Evolutionary conservation across 1,140 invertebrate genomes (phyloP), one percentile per base, ranked within the genome.

Genomic region (Nixonia krombeini): DNA sequence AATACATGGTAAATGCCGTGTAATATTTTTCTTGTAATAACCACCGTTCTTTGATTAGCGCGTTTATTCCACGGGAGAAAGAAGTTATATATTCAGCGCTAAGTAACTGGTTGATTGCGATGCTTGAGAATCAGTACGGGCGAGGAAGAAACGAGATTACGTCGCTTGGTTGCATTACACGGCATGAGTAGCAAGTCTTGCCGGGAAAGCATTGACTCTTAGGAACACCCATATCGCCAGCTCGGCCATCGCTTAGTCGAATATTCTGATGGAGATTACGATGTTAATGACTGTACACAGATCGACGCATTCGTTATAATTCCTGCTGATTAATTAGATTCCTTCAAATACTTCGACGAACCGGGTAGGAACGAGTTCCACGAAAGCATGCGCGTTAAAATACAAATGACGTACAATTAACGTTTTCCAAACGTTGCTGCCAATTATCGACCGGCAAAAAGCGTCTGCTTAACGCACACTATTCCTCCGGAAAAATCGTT

Each of bases 151-250:
- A 64, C 63, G 64, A 76, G 70, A 75, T 73, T 75, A 64, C 68
- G 47, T 37, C 23, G 42, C 57, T 29, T 38, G 38, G 55, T 37
- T 66, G 62, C 67, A 65, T 69, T 69, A 67, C 74, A 56, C 74
- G 66, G 75, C 76, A 77, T 77, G 75, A 77, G 75, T 77, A 66
- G 76, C 74, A 73, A 76, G 62, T 77, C 71, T 71, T 55, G 58
- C 56, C 62, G 64, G 70, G 68, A 72, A 74, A 69, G 40, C 63
- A 63, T 70, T 47, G 65, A 57, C 61, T 64, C 52, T 15, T 26
- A 53, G 61, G 73, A 80, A 80, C 78, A 78, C 76, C 78, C 78
- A 72, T 80, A 77, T 76, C 73, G 77, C 44, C 55, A 37, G 35
- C 42, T 41, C 53, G 44, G 49, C 58, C 38, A 35, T 58, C 63